Evolutionary conservation across 2,888 invertebrate genomes (phyloP).

Genomic region (Drosophila mercatorum): DNA sequence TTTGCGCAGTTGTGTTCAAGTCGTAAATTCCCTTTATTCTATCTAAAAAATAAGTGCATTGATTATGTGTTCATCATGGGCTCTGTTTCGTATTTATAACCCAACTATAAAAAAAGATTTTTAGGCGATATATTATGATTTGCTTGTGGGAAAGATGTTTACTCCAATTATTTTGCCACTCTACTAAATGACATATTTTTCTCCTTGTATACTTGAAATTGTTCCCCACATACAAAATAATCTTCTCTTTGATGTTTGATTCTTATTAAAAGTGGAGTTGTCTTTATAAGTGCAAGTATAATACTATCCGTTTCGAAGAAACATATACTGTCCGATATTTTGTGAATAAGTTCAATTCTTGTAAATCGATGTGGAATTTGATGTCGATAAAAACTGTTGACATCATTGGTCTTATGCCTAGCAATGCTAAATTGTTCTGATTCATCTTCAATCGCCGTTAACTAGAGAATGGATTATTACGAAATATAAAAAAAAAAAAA

Average conservation of each 20-base stretch:
- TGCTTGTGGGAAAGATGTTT: constrained; percentile 18
- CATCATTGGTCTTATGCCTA: not conserved
- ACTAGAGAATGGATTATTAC: not conserved
- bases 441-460: not conserved
- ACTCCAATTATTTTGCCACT: not conserved
- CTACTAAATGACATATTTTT: not conserved
- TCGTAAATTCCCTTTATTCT: constrained; percentile 42
- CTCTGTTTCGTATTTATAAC: constrained; percentile 79
- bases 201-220: not conserved
- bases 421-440: not conserved
- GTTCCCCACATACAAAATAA: not conserved
- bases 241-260: constrained; percentile 8
- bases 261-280: not conserved
- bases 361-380: not conserved
- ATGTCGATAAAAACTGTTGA: not conserved
- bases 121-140: constrained; percentile 8
- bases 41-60: constrained; percentile 14
- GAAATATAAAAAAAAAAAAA: not conserved
- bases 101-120: constrained; percentile 43
- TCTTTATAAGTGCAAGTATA: not conserved
- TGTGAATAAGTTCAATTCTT: not conserved
- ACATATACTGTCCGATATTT: constrained; percentile 17
- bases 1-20: constrained; percentile 40
- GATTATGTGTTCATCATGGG: constrained; percentile 45
- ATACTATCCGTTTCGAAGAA: not conserved